Evolutionary conservation across 2,888 invertebrate species (phyloP).

Genomic region (Cryptocephalus primarius): DNA sequence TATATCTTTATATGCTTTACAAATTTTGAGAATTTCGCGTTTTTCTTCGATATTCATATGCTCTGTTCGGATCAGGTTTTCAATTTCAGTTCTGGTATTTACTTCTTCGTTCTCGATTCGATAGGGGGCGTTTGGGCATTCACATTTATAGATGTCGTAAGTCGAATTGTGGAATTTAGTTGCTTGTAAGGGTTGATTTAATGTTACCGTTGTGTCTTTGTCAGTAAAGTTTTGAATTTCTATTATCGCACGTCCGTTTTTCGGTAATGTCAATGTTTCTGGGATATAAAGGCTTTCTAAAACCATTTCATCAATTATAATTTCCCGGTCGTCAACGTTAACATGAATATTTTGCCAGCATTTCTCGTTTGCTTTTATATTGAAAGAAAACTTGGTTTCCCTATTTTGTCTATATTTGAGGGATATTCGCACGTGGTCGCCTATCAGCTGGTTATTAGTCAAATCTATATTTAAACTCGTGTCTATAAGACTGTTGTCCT

Average conservation of each 20-base stretch:
- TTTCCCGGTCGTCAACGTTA: background rate
- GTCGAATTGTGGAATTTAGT: background rate
- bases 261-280: background rate
- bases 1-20: background rate
- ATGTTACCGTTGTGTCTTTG: background rate
- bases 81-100: background rate
- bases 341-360: background rate
- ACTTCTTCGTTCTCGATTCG: background rate
- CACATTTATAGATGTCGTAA: too few relatives aligned
- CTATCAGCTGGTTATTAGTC: too few relatives aligned
- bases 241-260: background rate
- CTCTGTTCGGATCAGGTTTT: background rate
- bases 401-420: background rate
- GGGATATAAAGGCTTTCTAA: background rate
- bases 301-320: background rate
- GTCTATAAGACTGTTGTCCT: background rate
- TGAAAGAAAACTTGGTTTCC: background rate
- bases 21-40: background rate
- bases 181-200: background rate
- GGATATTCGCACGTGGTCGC: background rate
- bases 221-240: background rate
- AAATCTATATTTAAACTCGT: background rate
- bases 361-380: background rate
- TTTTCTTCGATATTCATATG: background rate
- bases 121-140: too few relatives aligned